Percentiles rank a stretch among this genome's conserved stretches.
Conservation (phyloP, 2,888 invertebrate genomes). For the Eristalis intricaria region DNA sequence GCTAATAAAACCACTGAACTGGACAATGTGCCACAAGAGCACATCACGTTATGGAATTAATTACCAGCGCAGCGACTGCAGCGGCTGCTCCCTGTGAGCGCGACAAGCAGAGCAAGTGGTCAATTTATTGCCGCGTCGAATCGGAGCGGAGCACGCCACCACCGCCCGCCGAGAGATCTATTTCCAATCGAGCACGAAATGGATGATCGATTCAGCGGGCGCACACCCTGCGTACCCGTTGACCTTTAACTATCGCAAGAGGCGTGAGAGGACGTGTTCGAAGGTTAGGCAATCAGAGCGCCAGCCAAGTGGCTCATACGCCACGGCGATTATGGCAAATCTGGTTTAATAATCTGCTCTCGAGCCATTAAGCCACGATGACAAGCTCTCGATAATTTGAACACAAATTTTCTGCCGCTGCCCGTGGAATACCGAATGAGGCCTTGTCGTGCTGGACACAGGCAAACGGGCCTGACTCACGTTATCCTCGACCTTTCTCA, state of each 20-base stretch:
- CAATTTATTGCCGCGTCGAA: slow-evolving; percentile 48
- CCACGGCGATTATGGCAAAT: slow-evolving; percentile 1
- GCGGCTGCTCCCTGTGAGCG: slow-evolving; percentile 9
- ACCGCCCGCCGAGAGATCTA: slow-evolving; percentile 6
- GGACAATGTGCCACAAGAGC: slow-evolving; percentile 52
- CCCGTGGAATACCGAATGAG: background rate
- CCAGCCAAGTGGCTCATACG: slow-evolving; percentile 3
- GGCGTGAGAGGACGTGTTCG: background rate
- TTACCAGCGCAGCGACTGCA: slow-evolving; percentile 36
- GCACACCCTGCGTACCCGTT: slow-evolving; percentile 29
- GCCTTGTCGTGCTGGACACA: background rate
- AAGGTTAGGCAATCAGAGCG: background rate
- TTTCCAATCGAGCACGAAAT: slow-evolving; percentile 53
- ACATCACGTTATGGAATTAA: slow-evolving; percentile 66
- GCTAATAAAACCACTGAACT: slow-evolving; percentile 54
- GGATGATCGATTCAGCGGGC: slow-evolving; percentile 14
- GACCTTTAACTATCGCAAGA: slow-evolving; percentile 51
- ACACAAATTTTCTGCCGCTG: background rate
- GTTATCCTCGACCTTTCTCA: slow-evolving; percentile 19
- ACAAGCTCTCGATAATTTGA: background rate
- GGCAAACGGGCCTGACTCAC: slow-evolving; percentile 3
- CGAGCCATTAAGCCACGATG: background rate
- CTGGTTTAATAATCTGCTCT: background rate
- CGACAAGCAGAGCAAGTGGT: slow-evolving; percentile 39
- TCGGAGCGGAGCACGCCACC: background rate